A percentile compares a stretch with the other conserved stretches of the same genome.
Evolutionary conservation across 2,888 invertebrate species (phyloP).

Genomic region (Sylvicola cinctus): DNA sequence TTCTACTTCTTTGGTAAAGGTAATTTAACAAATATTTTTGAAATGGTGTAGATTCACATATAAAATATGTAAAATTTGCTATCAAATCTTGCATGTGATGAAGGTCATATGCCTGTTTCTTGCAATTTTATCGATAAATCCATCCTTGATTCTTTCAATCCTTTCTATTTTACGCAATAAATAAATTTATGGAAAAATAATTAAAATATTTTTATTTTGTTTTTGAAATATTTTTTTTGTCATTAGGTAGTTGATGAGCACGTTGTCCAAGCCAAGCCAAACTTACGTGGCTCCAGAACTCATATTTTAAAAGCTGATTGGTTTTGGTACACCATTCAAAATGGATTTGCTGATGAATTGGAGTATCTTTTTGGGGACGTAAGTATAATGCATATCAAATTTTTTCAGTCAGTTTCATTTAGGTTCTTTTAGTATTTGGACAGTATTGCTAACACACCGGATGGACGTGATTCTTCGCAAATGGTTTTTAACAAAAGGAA

Average conservation of each 20-base stretch:
- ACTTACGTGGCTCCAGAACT: conserved; percentile 43
- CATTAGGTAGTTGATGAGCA: conserved; percentile 70
- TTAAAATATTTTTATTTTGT: too few relatives aligned
- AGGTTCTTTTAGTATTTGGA: conserved; percentile 18
- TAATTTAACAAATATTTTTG: too few relatives aligned
- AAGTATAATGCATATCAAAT: conserved; percentile 22
- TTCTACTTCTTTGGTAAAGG: too few relatives aligned
- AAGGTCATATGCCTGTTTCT: too few relatives aligned
- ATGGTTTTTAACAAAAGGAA: conserved; percentile 40
- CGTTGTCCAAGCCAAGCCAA: conserved; percentile 44
- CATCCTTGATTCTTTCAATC: too few relatives aligned
- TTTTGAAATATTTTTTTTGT: not conserved
- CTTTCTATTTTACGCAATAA: too few relatives aligned
- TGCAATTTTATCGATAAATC: too few relatives aligned
- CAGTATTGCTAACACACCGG: conserved; percentile 25
- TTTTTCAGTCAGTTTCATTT: not conserved
- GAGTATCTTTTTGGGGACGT: conserved; percentile 76
- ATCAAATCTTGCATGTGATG: too few relatives aligned
- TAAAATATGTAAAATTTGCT: too few relatives aligned
- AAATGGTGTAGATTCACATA: too few relatives aligned
- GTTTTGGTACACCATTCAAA: conserved; percentile 97
- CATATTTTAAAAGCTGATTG: conserved; percentile 80
- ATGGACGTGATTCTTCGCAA: conserved; percentile 34
- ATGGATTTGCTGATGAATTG: conserved; percentile 80
- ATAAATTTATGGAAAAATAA: too few relatives aligned